Evolutionary conservation across 2,888 invertebrate genomes (phyloP), one percentile per base, ranked within the genome.

Genomic region (Morpho deidamia): DNA sequence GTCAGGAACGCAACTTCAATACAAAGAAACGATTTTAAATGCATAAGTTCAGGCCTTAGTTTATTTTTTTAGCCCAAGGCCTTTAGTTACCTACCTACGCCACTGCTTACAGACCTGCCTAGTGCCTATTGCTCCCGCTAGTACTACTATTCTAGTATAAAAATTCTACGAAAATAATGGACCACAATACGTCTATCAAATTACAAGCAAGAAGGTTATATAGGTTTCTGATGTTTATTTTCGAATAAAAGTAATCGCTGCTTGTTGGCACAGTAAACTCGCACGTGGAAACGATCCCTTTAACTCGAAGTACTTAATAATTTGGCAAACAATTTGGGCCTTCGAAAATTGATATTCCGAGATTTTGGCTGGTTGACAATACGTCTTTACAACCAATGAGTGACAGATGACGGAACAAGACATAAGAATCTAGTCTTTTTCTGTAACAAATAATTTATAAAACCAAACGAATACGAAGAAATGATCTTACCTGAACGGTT

Each of bases 311-410:
- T 10, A 37, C 9, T 10, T 10, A 37, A 37, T 10, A 37, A 34
- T 49, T 53, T 45, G 41, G 44, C 44, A 44, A 10, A 52, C 23
- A 3, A 23, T 23, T 23, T 3, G 23, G 23, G 23, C 23, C 23
- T 23, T 23, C 23, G 23, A 23, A 23, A 23, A 23, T 23, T 23
- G 23, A 23, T 23, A 23, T 23, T 12, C 32, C 8, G 10, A 8
- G 10, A 48, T 14, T 9, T 56, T 56, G 56, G 53, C 53, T 23
- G 11, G 14, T 9, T 37, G 53, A 48, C 53, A 35, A 35, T 40
- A 44, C 38, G 44, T 8, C 8, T 11, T 33, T 7, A 10, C n/a
- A 41, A 48, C 35, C 45, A 39, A 14, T 56, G 53, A 56, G 41
- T 53, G 56, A 53, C 49, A 33, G 52, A 49, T 44, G 33, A 34